These are phyloP conservation scores for Therioaphis trifolii DNA, from an alignment of 2,888 invertebrate genomes.

Conservation along the genomic window DNA sequence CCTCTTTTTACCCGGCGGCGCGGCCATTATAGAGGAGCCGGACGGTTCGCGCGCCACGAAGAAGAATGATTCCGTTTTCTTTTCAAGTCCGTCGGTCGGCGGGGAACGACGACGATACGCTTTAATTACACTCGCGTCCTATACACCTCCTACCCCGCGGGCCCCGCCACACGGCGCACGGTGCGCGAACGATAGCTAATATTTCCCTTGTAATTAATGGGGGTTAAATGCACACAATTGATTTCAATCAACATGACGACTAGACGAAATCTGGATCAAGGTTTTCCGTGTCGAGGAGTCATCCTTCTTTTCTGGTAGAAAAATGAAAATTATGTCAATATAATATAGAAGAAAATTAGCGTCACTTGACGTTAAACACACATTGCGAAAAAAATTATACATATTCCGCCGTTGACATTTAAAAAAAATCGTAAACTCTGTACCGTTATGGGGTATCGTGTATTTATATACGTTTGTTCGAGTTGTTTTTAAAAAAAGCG, in stretches of 20 bases:
- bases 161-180: too few species aligned
- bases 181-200: neutral
- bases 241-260: conserved; percentile 1
- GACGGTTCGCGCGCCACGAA: neutral
- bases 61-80: conserved; percentile 9
- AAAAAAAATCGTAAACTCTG: neutral
- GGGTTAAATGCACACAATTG: conserved; percentile 13
- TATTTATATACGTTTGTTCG: neutral
- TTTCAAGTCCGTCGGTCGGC: neutral
- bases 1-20: too few species aligned
- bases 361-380: too few species aligned
- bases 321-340: too few species aligned
- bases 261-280: conserved; percentile 28
- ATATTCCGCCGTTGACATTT: conserved; percentile 17
- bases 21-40: too few species aligned
- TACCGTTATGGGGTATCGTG: neutral
- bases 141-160: too few species aligned
- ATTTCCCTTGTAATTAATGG: conserved; percentile 10
- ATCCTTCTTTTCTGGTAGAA: too few species aligned
- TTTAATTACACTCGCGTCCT: neutral
- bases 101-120: neutral
- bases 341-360: neutral
- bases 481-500: too few species aligned
- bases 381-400: neutral
- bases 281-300: neutral